Conservation (phyloP, 2,113 vertebrate genomes). For the Perca fluviatilis region DNA sequence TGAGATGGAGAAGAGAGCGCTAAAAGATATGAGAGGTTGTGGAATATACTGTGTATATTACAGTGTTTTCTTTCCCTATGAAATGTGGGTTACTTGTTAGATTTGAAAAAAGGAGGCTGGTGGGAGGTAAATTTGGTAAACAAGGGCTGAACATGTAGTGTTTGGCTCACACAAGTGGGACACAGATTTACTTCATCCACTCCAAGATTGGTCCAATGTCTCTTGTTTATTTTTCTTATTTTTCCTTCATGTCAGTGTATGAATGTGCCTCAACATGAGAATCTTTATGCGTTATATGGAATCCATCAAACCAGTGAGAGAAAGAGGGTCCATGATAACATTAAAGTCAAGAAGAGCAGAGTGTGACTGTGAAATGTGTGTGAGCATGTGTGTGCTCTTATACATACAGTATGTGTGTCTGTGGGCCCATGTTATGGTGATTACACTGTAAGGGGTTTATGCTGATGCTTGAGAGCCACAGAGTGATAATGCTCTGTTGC, state of each 20-base stretch:
- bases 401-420: conserved; percentile 9
- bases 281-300: conserved; percentile 12
- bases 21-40: not conserved
- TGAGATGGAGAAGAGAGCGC: conserved; percentile 15
- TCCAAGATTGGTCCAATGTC: not conserved
- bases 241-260: not conserved
- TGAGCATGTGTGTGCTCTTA: not conserved
- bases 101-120: conserved; percentile 13
- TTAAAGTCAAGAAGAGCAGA: conserved; percentile 28
- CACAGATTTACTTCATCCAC: not conserved
- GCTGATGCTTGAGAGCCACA: conserved; percentile 61
- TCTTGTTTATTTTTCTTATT: conserved; percentile 2
- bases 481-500: conserved; percentile 68
- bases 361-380: conserved; percentile 31
- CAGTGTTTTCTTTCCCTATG: not conserved
- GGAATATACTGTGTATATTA: conserved; percentile 7
- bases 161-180: conserved; percentile 2
- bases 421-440: conserved; percentile 55
- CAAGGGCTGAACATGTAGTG: not conserved
- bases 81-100: conserved; percentile 44
- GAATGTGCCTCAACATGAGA: conserved; percentile 4
- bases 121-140: conserved; percentile 22
- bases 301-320: not conserved
- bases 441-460: conserved; percentile 74
- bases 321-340: conserved; percentile 4